These are phyloP conservation scores for Prietella phreatophila DNA, from an alignment of 2,113 vertebrate species.

Conservation along the genomic window DNA sequence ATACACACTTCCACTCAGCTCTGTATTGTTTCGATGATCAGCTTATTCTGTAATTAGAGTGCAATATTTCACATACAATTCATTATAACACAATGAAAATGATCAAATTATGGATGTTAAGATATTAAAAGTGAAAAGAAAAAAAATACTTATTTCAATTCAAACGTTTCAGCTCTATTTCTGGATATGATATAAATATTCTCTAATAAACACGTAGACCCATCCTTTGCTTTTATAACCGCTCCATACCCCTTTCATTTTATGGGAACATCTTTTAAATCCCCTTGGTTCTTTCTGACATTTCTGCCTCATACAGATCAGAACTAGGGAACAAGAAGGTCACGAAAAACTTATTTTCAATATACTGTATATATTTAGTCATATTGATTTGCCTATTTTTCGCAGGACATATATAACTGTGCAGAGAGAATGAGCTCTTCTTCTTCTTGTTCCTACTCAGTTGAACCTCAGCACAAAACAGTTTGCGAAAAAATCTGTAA, in stretches of 20 bases:
- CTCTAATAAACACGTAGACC: not conserved
- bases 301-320: not conserved
- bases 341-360: not conserved
- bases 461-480: not conserved
- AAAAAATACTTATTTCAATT: not conserved
- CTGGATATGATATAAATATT: not conserved
- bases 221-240: not conserved
- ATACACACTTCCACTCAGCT: not conserved
- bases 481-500: not conserved
- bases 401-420: not conserved
- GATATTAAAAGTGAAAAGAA: not conserved
- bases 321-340: not conserved
- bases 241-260: not conserved
- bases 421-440: not conserved
- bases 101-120: not conserved
- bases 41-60: not conserved
- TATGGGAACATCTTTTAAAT: not conserved
- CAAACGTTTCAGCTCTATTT: not conserved
- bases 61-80: not conserved
- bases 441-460: not conserved
- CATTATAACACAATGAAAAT: not conserved
- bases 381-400: conserved; percentile 9
- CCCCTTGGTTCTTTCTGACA: not conserved
- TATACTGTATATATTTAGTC: not conserved
- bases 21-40: not conserved